These are phyloP conservation scores for Muscicapa striata DNA, from an alignment of 2,797 vertebrate genomes.

Conservation along the genomic window DNA sequence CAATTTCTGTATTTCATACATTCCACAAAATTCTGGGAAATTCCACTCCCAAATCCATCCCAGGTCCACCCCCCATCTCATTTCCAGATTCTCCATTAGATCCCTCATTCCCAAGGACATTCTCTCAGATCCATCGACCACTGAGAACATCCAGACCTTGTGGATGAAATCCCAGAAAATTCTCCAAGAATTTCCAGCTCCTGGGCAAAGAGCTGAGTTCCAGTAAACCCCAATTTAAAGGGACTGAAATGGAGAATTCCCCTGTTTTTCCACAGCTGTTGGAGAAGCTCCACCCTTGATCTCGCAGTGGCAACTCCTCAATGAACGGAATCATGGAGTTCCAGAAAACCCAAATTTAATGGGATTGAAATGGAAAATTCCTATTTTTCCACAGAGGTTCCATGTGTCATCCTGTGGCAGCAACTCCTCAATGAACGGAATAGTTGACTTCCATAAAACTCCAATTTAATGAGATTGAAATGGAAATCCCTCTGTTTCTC, in stretches of 20 bases:
- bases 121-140: not conserved
- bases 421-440: too few relatives aligned
- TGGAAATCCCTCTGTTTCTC: too few relatives aligned
- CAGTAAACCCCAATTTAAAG: not conserved
- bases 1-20: not conserved
- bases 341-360: not conserved
- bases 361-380: too few relatives aligned
- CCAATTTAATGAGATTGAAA: too few relatives aligned
- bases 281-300: not conserved
- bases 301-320: not conserved
- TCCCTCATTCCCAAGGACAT: not conserved
- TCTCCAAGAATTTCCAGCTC: not conserved
- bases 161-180: not conserved
- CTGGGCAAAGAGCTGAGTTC: too few relatives aligned
- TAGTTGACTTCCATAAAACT: too few relatives aligned
- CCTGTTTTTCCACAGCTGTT: not conserved
- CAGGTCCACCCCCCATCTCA: rapidly evolving
- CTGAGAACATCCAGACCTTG: not conserved
- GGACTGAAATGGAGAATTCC: not conserved
- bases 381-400: too few relatives aligned
- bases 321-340: too few relatives aligned
- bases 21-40: not conserved
- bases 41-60: not conserved
- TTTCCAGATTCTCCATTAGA: not conserved
- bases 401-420: too few relatives aligned